phyloP scores from a whole-genome alignment of 1,140 invertebrate genomes.

The Chrysoperla carnea region DNA sequence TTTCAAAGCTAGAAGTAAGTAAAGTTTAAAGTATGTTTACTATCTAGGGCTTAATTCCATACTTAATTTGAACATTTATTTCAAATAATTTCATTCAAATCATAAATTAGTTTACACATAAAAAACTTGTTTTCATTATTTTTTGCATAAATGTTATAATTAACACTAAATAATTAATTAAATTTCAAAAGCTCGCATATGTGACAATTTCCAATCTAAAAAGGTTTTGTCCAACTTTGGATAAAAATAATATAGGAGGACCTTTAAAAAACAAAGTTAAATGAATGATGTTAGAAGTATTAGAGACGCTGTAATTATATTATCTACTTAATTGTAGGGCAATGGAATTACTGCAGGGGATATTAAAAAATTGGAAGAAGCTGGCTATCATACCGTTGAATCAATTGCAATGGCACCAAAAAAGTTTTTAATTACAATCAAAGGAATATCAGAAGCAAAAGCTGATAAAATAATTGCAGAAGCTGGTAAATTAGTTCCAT shows the following conservation, averaged over 20 bases:
- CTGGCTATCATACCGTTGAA: conserved; percentile 89
- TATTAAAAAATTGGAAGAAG: conserved; percentile 86
- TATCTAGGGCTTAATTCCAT: too few relatives aligned
- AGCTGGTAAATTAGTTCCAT: conserved; percentile 83
- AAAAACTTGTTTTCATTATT: too few relatives aligned
- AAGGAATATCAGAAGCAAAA: conserved; percentile 95
- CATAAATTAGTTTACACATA: too few relatives aligned
- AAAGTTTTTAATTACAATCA: conserved; percentile 75
- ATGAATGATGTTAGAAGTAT: too few relatives aligned
- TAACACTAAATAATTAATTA: too few relatives aligned
- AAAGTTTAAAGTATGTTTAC: conserved; percentile 1
- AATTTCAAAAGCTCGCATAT: background rate
- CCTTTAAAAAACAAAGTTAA: too few relatives aligned
- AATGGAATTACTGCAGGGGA: conserved; percentile 80
- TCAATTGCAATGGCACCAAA: conserved; percentile 89
- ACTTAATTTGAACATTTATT: too few relatives aligned
- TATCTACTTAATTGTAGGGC: conserved; percentile 39
- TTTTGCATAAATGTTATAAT: conserved; percentile 1
- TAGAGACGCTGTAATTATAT: too few relatives aligned
- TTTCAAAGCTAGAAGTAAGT: conserved; percentile 39
- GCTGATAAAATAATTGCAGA: conserved; percentile 90
- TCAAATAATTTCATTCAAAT: too few relatives aligned
- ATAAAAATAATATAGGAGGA: too few relatives aligned
- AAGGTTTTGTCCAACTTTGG: too few relatives aligned
- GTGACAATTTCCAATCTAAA: too few relatives aligned